These are phyloP conservation scores for Notolabrus celidotus DNA, from an alignment of 2,797 vertebrate genomes.

Conservation along the genomic window DNA sequence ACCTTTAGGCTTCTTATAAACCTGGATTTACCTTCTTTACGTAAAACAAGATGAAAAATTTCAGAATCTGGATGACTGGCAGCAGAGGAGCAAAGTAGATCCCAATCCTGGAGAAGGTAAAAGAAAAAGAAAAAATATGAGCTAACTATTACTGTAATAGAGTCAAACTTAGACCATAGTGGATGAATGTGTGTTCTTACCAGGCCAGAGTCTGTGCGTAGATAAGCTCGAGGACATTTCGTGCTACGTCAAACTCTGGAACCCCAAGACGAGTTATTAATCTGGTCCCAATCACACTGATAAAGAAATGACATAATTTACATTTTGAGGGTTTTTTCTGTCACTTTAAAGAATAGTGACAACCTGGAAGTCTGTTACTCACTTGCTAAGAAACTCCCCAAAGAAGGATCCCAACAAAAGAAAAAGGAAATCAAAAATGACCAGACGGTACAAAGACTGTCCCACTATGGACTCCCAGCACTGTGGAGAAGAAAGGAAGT, in stretches of 20 bases:
- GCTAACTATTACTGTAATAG: not conserved
- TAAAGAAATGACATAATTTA: not conserved
- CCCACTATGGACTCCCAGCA: conserved; percentile 96
- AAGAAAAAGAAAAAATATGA: not conserved
- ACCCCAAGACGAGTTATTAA: conserved; percentile 80
- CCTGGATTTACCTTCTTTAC: conserved; percentile 90
- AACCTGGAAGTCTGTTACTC: conserved; percentile 41
- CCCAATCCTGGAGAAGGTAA: conserved; percentile 89
- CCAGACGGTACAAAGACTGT: conserved; percentile 93
- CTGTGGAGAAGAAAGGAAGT: conserved; percentile 71
- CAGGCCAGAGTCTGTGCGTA: conserved; percentile 96
- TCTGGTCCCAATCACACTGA: conserved; percentile 89
- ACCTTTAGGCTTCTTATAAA: not conserved
- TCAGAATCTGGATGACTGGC: conserved; percentile 92
- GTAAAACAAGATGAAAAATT: conserved; percentile 91
- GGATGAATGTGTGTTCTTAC: conserved; percentile 72
- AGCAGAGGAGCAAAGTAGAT: conserved; percentile 96
- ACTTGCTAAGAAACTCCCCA: conserved; percentile 96
- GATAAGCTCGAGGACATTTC: conserved; percentile 95
- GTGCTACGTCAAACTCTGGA: conserved; percentile 95
- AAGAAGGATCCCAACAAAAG: conserved; percentile 92
- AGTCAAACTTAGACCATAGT: not conserved
- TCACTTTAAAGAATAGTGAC: not conserved
- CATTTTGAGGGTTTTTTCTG: not conserved
- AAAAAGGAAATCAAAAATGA: conserved; percentile 94